Base-by-base conservation (phyloP, 2,113 vertebrate species). In the Columbina picui region DNA sequence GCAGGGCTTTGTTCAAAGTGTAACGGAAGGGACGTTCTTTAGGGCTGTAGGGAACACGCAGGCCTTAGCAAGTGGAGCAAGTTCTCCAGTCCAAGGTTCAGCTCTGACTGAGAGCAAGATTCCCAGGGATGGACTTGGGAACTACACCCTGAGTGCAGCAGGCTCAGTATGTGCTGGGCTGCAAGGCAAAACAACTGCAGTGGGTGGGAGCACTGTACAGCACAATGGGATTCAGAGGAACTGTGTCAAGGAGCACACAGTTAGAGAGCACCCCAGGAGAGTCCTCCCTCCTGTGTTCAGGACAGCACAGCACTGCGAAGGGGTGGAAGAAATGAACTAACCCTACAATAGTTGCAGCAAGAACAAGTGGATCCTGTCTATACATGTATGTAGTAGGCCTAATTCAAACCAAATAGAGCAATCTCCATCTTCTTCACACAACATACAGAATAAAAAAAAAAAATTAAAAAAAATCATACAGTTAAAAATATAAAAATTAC, bases 1-100 rank as follows among this genome's bases (percentile, higher is more conserved):
- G 21, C 23, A 65, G 64, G 15, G 74, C 2, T n/a, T 13, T 73
- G 12, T 13, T 14, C 27, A 10, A 49, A 3, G 7, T 26, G 6
- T 6, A 29, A 87, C 0, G 1, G 21, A 57, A 12, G 8, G n/a
- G 18, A 57, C 0, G 4, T 4, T 50, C 27, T 22, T 45, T 12
- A 39, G 14, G n/a, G 17, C 18, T 57, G 23, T 12, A 15, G 34
- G 30, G 10, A 67, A 34, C 0, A 1, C 3, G 9, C 5, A n/a
- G 47, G 26, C 4, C 25, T 76, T 20, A 59, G 22, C 14, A 68
- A 34, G 1, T 3, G 34, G 14, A 83, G 9, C 13, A 21, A 6
- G 14, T 71, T 86, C 43, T 60, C 22, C 9, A 1, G 21, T 6
- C 11, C 14, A 41, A 19, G 6, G 52, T 12, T 70, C 70, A 53